These are phyloP conservation scores for Bucorvus abyssinicus DNA, from an alignment of 2,797 vertebrate species.

Conservation along the genomic window DNA sequence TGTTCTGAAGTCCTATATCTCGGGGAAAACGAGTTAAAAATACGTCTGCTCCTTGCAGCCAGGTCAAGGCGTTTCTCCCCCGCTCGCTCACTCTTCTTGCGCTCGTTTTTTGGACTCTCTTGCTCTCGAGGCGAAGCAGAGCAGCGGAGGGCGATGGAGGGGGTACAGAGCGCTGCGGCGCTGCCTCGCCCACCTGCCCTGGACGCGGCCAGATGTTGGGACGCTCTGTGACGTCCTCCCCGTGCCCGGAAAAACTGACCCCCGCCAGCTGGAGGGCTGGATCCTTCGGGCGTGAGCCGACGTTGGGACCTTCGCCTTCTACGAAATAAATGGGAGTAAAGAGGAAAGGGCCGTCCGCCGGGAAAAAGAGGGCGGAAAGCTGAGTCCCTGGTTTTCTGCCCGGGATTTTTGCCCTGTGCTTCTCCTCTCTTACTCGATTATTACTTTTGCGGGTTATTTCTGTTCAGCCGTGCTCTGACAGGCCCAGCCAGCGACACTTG, in stretches of 20 bases:
- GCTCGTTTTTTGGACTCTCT: neutral
- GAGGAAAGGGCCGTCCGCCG: neutral
- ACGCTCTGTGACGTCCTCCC: accelerated
- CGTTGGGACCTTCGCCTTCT: neutral
- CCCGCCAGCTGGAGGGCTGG: neutral
- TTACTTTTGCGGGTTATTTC: neutral
- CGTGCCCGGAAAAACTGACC: neutral
- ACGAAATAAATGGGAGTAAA: neutral
- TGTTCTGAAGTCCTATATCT: neutral
- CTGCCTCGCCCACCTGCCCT: neutral
- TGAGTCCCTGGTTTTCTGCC: neutral
- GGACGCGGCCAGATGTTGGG: neutral
- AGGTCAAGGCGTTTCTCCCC: neutral
- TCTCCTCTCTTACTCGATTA: neutral
- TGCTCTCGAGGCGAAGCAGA: neutral
- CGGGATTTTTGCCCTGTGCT: neutral
- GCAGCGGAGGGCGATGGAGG: neutral
- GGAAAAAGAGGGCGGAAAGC: neutral
- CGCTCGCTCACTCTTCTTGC: neutral
- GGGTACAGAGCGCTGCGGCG: neutral
- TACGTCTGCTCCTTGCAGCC: neutral
- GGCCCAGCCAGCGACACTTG: too few relatives aligned
- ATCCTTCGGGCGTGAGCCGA: neutral
- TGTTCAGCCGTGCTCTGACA: neutral
- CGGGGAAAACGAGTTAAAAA: neutral